Base-by-base conservation (phyloP, 2,797 vertebrate genomes). In the Otolemur crassicaudatus region DNA sequence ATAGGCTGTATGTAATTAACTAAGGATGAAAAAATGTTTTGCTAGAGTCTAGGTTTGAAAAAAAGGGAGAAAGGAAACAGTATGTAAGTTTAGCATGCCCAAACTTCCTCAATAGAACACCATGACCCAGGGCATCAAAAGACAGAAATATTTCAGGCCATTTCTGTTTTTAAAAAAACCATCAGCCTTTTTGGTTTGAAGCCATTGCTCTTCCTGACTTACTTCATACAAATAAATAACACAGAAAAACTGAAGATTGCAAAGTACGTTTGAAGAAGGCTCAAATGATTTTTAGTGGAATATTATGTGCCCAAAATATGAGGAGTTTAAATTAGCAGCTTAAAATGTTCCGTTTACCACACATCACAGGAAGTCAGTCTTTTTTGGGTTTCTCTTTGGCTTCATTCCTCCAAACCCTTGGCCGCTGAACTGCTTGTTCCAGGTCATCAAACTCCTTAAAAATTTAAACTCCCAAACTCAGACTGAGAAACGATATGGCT, bases 61-160 rank as follows among this genome's bases (percentile, higher is more conserved):
- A 93, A 86, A 94, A 76, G 10, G 49, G 4, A 75, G 29, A 65
- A 94, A 65, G 43, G 67, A 97, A 96, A 95, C 37, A 76, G 72
- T 86, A 79, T 93, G 63, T 73, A 95, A 94, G 77, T 95, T 95
- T 65, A 87, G 56, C 5, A 25, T 82, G 63, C 37, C 80, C 70
- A 49, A 89, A 82, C 53, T 87, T 80, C 80, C 61, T 97, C 69
- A 83, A 70, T 29, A 94, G 97, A 85, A 96, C 96, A 97, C 43
- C 19, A 34, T 97, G 97, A 98, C 97, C 97, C 87, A 92, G 97
- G 93, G 84, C 96, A 94, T 12, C 69, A 63, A 96, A 90, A 97
- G 61, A 92, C 77, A 97, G 79, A 96, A 87, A 95, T 96, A 96
- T 90, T 97, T 97, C 90, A 90, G 85, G 91, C 65, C 93, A 97